Conservation (phyloP, 2,888 invertebrate genomes). For the Junonia oenone region DNA sequence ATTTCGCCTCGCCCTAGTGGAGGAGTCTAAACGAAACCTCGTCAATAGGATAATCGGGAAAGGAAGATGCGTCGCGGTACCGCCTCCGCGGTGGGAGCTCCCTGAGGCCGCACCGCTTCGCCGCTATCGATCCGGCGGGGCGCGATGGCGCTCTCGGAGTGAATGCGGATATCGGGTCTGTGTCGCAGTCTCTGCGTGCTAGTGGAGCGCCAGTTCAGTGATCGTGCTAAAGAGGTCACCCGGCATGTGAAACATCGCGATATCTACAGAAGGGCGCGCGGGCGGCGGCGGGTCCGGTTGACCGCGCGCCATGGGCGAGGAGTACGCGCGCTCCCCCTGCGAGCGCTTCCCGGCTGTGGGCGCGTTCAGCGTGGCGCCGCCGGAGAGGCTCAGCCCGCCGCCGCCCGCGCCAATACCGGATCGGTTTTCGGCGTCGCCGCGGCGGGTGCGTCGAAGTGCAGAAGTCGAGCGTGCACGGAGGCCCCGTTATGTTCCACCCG, state of each 20-base stretch:
- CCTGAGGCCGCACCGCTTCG: slow-evolving; percentile 68
- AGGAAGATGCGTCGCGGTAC: slow-evolving; percentile 56
- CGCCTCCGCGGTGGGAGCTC: slow-evolving; percentile 57
- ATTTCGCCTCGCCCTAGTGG: slow-evolving; percentile 75
- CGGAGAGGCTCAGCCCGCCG: slow-evolving; percentile 82
- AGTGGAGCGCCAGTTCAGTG: slow-evolving; percentile 58
- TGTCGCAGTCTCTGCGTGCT: slow-evolving; percentile 58
- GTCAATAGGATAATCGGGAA: slow-evolving; percentile 41
- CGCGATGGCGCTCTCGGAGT: slow-evolving; percentile 72
- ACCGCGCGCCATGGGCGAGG: slow-evolving; percentile 78
- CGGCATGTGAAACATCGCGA: slow-evolving; percentile 72
- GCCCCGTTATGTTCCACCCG: slow-evolving; percentile 83
- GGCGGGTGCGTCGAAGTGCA: slow-evolving; percentile 82
- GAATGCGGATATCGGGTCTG: slow-evolving; percentile 74
- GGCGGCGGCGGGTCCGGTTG: slow-evolving; percentile 72
- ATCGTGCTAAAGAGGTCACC: slow-evolving; percentile 60
- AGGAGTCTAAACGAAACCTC: slow-evolving; percentile 53
- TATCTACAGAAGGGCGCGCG: slow-evolving; percentile 62
- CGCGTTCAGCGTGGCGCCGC: slow-evolving; percentile 81
- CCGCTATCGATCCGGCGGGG: slow-evolving; percentile 69
- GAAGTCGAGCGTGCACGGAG: slow-evolving; percentile 82
- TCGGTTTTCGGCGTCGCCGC: slow-evolving; percentile 77
- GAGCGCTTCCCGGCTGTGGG: slow-evolving; percentile 78
- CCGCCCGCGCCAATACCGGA: slow-evolving; percentile 82
- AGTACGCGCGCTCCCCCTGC: slow-evolving; percentile 76